Base-by-base conservation (phyloP, 2,888 invertebrate species). In the Volucella zonaria region DNA sequence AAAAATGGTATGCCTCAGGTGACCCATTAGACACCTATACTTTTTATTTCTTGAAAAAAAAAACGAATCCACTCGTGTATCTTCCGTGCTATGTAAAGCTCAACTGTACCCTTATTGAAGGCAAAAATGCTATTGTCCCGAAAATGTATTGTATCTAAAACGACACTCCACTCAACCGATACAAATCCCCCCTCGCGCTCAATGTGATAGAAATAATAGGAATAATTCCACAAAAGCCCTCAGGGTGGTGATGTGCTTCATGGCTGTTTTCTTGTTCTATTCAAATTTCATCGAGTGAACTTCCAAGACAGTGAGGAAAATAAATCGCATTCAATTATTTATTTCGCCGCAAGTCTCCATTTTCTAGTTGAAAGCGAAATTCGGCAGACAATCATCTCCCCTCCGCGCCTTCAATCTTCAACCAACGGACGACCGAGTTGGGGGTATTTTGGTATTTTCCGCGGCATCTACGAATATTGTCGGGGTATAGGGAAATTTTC, bases 271-370 rank as follows among this genome's bases (percentile, higher is more conserved):
- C 12, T 64, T 51, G 12, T 49, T 49, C 12, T 23, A n/a, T 42
- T 71, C 31, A 23, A 10, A 59, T 66, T 71, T 66, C 45, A 15
- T 43, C 47, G 40, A 80, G 51, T 74, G 2, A 68, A 75, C 62
- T 64, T 42, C 43, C 51, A 14, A 23, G 68, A 76, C 81, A 52
- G 40, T 66, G 58, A 76, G 70, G 45, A 40, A 73, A 71, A 73
- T 82, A 77, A 77, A 82, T 73, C 47, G 54, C 40, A 77, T 74
- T 78, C 62, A 78, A 82, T 78, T 78, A 67, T 67, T 78, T 74
- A 78, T 68, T 51, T 43, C 52, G 11, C 8, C 18, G 38, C 64
- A 45, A 40, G 54, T 77, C 31, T 31, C 62, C 15, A 58, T 49
- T 42, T 43, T 12, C 9, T 66, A 31, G 14, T 11, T 18, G 31